Conservation (phyloP, 2,113 vertebrate genomes). For the Bolborhynchus lineola region DNA sequence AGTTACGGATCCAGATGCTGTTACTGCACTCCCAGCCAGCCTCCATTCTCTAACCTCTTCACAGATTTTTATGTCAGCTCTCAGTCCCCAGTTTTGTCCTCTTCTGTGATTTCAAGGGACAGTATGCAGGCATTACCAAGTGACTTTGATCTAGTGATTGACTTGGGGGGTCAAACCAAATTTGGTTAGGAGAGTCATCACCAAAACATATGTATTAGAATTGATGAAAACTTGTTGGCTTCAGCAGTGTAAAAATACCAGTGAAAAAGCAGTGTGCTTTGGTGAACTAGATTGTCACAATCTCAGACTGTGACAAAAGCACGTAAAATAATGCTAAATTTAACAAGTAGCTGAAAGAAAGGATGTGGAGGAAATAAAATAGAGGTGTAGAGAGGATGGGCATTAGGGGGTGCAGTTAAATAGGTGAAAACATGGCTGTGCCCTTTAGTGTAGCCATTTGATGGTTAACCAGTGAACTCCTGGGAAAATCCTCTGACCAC, state of each 20-base stretch:
- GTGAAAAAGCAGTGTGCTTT: background rate
- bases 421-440: background rate
- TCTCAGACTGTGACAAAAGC: too few species aligned
- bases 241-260: background rate
- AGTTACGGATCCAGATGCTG: background rate
- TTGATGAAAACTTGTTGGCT: background rate
- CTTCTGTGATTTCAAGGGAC: background rate
- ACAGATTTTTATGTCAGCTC: background rate
- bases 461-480: background rate
- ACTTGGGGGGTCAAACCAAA: background rate
- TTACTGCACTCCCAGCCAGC: fast-evolving
- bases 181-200: background rate
- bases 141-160: background rate
- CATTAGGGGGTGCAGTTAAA: fast-evolving
- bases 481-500: background rate
- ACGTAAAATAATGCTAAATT: too few species aligned
- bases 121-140: fast-evolving
- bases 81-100: background rate
- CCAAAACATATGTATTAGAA: fast-evolving
- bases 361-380: background rate
- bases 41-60: fast-evolving
- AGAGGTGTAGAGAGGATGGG: fast-evolving
- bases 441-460: background rate
- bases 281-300: background rate
- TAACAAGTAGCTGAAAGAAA: background rate